Conservation (phyloP, 2,888 invertebrate genomes). For the Aelia acuminata region DNA sequence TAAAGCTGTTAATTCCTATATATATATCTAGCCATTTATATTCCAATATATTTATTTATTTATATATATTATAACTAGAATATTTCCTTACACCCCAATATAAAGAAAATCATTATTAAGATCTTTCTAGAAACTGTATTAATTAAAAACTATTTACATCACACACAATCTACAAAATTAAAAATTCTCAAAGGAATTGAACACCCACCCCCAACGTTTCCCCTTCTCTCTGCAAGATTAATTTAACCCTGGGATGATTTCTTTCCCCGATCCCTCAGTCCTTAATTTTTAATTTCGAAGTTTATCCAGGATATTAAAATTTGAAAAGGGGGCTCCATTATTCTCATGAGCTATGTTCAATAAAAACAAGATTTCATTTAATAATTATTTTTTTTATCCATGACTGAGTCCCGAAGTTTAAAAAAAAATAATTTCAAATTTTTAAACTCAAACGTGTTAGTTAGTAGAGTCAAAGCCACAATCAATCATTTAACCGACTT, state of each 20-base stretch:
- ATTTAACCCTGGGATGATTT: constrained; percentile 14
- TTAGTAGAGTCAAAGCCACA: no score
- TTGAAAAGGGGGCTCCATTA: not conserved
- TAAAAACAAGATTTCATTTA: not conserved
- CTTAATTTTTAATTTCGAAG: constrained; percentile 6
- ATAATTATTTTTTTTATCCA: not conserved
- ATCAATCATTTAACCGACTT: no score
- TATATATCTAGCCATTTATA: no score
- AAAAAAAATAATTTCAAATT: no score
- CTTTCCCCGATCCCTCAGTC: not conserved
- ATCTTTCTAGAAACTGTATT: not conserved
- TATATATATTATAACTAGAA: no score
- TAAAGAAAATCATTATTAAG: not conserved
- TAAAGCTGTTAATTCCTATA: no score
- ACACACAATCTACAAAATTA: not conserved
- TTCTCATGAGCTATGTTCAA: not conserved
- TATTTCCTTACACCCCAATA: no score
- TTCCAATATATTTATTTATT: no score
- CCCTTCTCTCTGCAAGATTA: not conserved
- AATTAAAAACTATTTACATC: not conserved
- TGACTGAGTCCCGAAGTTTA: not conserved
- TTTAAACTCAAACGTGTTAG: no score
- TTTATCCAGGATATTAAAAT: not conserved
- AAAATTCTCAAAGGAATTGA: not conserved
- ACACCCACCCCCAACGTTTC: not conserved